Conservation (phyloP, 2,888 invertebrate genomes). For the Conomelus anceps region DNA sequence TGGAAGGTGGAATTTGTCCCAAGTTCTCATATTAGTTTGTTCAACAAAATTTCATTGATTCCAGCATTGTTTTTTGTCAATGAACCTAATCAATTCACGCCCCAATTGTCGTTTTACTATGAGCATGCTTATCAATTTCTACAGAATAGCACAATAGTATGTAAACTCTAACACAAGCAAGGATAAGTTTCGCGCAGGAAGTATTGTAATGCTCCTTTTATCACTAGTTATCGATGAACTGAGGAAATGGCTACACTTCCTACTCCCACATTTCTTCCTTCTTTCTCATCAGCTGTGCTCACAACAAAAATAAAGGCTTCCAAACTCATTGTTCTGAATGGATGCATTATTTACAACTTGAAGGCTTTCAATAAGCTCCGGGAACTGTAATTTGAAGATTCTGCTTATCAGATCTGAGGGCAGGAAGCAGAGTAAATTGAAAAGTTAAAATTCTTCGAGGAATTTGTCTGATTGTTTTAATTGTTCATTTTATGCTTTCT, state of each 20-base stretch:
- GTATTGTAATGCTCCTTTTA: neutral
- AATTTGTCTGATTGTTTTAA: no score
- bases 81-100: neutral
- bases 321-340: neutral
- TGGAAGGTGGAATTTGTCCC: no score
- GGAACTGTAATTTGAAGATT: neutral
- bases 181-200: neutral
- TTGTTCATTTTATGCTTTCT: no score
- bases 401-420: no score
- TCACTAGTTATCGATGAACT: neutral
- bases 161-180: neutral
- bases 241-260: neutral
- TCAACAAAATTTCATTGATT: neutral
- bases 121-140: neutral
- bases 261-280: neutral
- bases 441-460: no score
- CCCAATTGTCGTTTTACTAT: neutral
- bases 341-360: neutral
- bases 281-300: neutral
- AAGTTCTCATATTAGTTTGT: no score
- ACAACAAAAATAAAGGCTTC: neutral
- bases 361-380: neutral
- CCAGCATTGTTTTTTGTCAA: neutral
- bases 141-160: neutral
- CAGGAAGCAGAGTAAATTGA: no score